Evolutionary conservation across 2,797 vertebrate species (phyloP).

Genomic region (Vireo griseus): DNA sequence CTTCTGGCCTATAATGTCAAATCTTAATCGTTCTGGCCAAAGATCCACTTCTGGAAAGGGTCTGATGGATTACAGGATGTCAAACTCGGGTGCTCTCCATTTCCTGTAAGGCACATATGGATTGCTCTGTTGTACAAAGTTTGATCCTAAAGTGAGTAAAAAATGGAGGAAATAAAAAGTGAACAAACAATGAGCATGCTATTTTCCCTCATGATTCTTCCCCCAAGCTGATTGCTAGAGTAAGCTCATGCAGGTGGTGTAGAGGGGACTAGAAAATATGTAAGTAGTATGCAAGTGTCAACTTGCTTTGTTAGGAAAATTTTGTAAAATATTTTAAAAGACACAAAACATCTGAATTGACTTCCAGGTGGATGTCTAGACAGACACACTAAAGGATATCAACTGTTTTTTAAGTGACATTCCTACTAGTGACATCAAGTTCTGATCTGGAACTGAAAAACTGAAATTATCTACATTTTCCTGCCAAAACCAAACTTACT

Average conservation of each 20-base stretch:
- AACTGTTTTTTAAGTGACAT: neutral
- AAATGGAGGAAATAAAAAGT: neutral
- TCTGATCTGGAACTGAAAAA: neutral
- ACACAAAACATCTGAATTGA: neutral
- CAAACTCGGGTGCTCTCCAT: constrained; percentile 82
- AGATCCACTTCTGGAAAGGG: constrained; percentile 90
- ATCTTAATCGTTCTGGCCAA: constrained; percentile 78
- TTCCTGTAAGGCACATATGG: constrained; percentile 88
- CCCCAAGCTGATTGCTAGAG: neutral
- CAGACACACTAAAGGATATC: neutral
- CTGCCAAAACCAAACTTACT: neutral
- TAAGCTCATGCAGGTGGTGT: neutral
- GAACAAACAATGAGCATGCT: neutral
- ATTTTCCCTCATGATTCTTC: neutral
- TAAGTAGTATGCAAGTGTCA: neutral
- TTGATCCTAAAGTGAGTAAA: constrained; percentile 80
- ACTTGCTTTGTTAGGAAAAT: neutral
- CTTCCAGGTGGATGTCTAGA: neutral
- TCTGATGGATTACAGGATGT: constrained; percentile 86
- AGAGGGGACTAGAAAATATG: neutral
- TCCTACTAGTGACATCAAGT: neutral
- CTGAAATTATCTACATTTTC: neutral
- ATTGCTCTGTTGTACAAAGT: constrained; percentile 81
- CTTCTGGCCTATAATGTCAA: constrained; percentile 32
- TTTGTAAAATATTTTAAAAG: neutral